Percentiles rank a stretch among this genome's conserved stretches.
Conservation (phyloP, 2,888 invertebrate genomes). For the Caenorhabditis virilis region DNA sequence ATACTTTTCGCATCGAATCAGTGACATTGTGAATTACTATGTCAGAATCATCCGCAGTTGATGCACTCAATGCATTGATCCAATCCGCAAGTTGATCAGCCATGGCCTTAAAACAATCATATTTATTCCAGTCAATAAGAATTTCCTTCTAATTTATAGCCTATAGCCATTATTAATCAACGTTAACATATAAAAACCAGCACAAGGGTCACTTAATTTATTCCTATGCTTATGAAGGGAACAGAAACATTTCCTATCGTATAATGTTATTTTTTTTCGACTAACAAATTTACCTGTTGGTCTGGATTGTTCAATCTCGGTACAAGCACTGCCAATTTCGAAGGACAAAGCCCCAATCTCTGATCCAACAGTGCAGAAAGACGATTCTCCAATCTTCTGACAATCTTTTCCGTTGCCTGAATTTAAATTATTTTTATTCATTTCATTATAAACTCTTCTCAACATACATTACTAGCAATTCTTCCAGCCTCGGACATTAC, state of each 20-base stretch:
- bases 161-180: too few species aligned
- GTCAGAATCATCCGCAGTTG: slow-evolving; percentile 21
- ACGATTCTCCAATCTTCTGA: slow-evolving; percentile 23
- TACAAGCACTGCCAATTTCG: slow-evolving; percentile 1
- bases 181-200: too few species aligned
- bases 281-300: too few species aligned
- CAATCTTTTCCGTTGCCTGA: slow-evolving; percentile 13
- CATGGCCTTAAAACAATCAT: slow-evolving; percentile 9
- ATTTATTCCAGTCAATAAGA: too few species aligned
- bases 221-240: too few species aligned
- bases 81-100: slow-evolving; percentile 21
- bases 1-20: slow-evolving; percentile 22
- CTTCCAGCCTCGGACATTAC: slow-evolving; percentile 4
- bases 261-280: too few species aligned
- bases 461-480: slow-evolving; percentile 11
- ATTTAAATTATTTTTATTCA: not conserved
- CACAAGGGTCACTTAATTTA: too few species aligned
- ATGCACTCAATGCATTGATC: slow-evolving; percentile 12
- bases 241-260: too few species aligned
- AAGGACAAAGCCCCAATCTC: slow-evolving; percentile 7
- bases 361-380: slow-evolving; percentile 8
- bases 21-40: slow-evolving; percentile 19
- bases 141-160: too few species aligned
- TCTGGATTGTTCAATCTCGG: slow-evolving; percentile 6
- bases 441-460: not conserved